Base-by-base conservation (phyloP, 1,140 invertebrate species). In the Latrodectus geometricus region DNA sequence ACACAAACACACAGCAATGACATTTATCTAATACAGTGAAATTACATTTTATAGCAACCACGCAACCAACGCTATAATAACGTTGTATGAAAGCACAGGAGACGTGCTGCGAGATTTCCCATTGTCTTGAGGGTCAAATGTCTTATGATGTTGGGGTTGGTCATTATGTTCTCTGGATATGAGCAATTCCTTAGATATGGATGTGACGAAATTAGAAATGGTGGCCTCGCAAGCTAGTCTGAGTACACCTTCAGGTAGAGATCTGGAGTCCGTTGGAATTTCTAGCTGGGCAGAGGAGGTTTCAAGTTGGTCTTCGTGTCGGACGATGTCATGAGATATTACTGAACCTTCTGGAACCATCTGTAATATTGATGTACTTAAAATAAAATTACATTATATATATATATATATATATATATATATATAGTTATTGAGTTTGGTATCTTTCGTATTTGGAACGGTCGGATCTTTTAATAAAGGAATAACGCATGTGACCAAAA, bases 101-200 rank as follows among this genome's bases (percentile, higher is more conserved):
- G 52, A 7, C 61, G 9, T 56, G 20, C 17, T 21, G 21, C n/a
- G 11, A 20, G 21, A 9, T 14, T 76, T 21, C 5, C 72, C 20
- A 11, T 56, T 61, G 12, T 80, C 78, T 14, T 76, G 56, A 3
- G 73, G 82, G 11, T 66, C 61, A 35, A 50, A 66, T 15, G n/a
- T n/a, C 5, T 72, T 54, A 1, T 75, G 82, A 9, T 54, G 82
- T 0, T 70, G 82, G 15, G 74, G 82, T 21, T 84, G 70, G 20
- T 52, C 74, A 56, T 84, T 70, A 14, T 78, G 20, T 50, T 85
- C 73, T 23, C 84, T 77, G 66, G 84, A 86, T 70, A 86, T 78
- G 54, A 86, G 76, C 21, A 87, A 52, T 54, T 87, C 85, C 52
- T 80, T 87, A 50, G 85, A 87, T 48, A 87, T 68, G 21, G 85